Conservation (phyloP, 1,140 invertebrate species). For the Drosophila virilis region DNA sequence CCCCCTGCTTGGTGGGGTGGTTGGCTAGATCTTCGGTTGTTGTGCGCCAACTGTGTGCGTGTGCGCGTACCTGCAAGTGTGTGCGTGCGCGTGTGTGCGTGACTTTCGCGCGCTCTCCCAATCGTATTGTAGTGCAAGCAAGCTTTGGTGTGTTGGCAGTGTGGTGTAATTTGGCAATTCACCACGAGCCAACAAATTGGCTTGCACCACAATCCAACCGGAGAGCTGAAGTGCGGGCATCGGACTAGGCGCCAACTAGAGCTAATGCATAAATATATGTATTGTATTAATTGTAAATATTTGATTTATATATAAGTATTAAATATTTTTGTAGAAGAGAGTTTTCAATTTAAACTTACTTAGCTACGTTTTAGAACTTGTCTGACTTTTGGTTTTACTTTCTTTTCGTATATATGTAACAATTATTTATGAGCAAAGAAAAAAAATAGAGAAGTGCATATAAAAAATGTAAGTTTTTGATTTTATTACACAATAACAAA, state of each 20-base stretch:
- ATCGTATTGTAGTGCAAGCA: not conserved
- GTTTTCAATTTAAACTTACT: conserved; percentile 28
- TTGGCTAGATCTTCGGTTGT: conserved; percentile 40
- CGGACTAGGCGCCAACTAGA: conserved; percentile 17
- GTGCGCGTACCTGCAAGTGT: not conserved
- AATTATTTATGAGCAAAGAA: not conserved
- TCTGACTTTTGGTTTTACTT: not conserved
- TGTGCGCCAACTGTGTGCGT: conserved; percentile 31
- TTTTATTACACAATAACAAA: conserved; percentile 14
- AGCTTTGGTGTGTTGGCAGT: not conserved
- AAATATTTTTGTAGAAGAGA: conserved; percentile 39
- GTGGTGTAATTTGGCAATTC: not conserved
- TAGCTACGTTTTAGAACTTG: conserved; percentile 31
- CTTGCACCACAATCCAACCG: not conserved
- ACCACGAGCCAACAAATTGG: not conserved
- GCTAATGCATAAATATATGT: conserved; percentile 41
- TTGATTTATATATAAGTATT: conserved; percentile 33
- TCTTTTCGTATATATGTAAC: not conserved
- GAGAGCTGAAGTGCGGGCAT: not conserved
- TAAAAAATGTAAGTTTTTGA: not conserved
- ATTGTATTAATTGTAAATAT: conserved; percentile 17
- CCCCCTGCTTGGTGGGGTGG: conserved; percentile 40
- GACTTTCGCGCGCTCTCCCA: not conserved
- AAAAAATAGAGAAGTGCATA: not conserved
- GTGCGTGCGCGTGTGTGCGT: not conserved